phyloP scores from a whole-genome alignment of 2,888 invertebrate genomes.

The Netelia inedita region DNA sequence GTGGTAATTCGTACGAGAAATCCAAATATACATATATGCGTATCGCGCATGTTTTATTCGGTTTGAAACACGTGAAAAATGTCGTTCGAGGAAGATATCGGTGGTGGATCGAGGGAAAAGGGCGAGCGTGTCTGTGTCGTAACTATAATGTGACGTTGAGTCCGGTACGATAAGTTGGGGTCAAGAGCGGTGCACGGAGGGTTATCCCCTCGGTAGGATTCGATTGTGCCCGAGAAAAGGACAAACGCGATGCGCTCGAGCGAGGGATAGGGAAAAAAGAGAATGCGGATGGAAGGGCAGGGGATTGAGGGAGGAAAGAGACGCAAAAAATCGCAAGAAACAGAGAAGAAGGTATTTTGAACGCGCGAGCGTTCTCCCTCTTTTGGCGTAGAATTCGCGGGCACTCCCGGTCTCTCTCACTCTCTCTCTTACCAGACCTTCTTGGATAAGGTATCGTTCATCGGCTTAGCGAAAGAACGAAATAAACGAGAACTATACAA shows the following conservation, averaged over 20 bases:
- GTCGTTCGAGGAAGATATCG: not conserved
- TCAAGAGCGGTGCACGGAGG: not conserved
- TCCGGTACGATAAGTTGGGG: not conserved
- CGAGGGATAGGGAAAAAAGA: slow-evolving; percentile 46
- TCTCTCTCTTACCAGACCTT: not conserved
- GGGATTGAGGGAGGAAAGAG: slow-evolving; percentile 53
- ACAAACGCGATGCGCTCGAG: slow-evolving; percentile 22
- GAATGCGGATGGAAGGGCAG: slow-evolving; percentile 47
- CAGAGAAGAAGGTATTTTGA: slow-evolving; percentile 74
- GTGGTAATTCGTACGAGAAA: too few species aligned
- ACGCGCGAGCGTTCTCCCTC: slow-evolving; percentile 68
- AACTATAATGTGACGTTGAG: slow-evolving; percentile 4
- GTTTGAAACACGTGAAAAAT: not conserved
- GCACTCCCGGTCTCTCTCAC: slow-evolving; percentile 17
- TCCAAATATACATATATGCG: too few species aligned
- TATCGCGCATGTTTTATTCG: not conserved
- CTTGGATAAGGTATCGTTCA: slow-evolving; percentile 73
- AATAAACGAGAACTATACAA: slow-evolving; percentile 73
- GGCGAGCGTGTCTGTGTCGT: not conserved
- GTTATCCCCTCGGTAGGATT: not conserved
- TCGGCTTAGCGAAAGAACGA: slow-evolving; percentile 68
- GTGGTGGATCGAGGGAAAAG: not conserved
- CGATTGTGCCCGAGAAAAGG: not conserved
- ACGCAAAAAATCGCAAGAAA: slow-evolving; percentile 31
- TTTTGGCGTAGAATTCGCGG: slow-evolving; percentile 70